Conservation (phyloP, 2,797 vertebrate species). For the Octomys mimax region DNA sequence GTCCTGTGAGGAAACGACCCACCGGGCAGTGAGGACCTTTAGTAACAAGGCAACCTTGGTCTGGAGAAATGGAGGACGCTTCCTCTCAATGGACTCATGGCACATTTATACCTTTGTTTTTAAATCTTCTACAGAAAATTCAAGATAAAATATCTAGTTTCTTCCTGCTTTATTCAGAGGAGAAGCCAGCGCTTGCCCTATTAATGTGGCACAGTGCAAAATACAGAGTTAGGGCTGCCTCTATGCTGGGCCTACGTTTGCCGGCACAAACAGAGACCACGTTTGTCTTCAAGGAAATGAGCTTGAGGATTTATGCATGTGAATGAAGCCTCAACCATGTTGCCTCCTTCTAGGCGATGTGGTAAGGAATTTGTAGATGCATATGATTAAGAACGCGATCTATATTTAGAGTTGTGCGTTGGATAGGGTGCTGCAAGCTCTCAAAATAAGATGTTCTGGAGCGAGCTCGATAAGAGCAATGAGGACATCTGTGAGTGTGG, state of each 20-base stretch:
- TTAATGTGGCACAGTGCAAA: background rate
- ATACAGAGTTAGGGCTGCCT: conserved; percentile 31
- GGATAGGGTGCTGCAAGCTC: background rate
- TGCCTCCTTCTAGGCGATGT: background rate
- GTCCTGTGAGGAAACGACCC: background rate
- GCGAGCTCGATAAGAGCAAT: background rate
- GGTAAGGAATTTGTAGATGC: background rate
- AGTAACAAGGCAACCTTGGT: background rate
- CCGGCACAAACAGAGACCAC: conserved; percentile 31
- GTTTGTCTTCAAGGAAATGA: conserved; percentile 58
- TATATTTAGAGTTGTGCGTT: conserved; percentile 53
- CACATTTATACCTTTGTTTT: background rate
- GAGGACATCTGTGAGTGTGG: background rate
- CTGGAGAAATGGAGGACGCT: background rate
- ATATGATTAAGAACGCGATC: background rate
- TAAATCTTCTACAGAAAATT: background rate
- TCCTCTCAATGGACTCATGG: background rate
- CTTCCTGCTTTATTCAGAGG: conserved; percentile 18
- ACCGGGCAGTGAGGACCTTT: background rate
- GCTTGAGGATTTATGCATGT: background rate
- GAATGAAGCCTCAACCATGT: conserved; percentile 3
- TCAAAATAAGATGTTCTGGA: conserved; percentile 22
- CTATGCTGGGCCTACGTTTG: background rate
- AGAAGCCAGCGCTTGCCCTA: conserved; percentile 1
- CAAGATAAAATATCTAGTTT: background rate